phyloP scores from a whole-genome alignment of 2,113 vertebrate species.

The Emydocephalus ijimae region DNA sequence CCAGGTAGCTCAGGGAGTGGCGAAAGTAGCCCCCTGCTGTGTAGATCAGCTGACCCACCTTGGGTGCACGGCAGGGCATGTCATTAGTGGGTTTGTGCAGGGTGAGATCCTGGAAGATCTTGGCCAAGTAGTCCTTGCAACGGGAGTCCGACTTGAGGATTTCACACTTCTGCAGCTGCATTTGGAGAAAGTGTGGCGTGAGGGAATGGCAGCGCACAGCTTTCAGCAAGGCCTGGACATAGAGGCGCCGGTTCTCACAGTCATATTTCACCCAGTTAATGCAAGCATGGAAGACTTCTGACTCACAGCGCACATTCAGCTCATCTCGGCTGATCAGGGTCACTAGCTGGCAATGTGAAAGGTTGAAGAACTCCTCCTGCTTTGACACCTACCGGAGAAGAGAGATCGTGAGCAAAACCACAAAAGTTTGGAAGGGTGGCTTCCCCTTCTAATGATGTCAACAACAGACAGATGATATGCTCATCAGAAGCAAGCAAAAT shows the following conservation, averaged over 20 bases:
- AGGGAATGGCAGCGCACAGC: conserved; percentile 94
- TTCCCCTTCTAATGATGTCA: neutral
- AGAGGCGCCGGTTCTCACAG: conserved; percentile 78
- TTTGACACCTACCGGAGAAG: conserved; percentile 76
- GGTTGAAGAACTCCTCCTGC: conserved; percentile 92
- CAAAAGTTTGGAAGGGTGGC: neutral
- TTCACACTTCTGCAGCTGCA: conserved; percentile 85
- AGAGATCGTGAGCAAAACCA: neutral
- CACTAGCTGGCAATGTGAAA: conserved; percentile 91
- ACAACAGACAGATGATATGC: neutral
- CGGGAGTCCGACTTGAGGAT: conserved; percentile 82
- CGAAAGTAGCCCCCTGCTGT: conserved; percentile 87
- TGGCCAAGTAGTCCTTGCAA: conserved; percentile 88
- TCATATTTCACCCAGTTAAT: conserved; percentile 93
- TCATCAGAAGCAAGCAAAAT: neutral
- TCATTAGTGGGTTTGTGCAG: conserved; percentile 83
- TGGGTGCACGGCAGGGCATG: conserved; percentile 78
- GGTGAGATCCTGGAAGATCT: conserved; percentile 92
- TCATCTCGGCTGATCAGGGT: conserved; percentile 90
- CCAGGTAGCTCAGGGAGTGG: conserved; percentile 83
- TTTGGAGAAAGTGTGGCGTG: conserved; percentile 88
- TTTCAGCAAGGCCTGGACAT: conserved; percentile 85
- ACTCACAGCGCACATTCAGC: conserved; percentile 94
- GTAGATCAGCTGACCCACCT: conserved; percentile 89
- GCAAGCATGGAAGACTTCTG: conserved; percentile 92